A percentile compares a stretch with the other conserved stretches of the same genome.
Evolutionary conservation across 1,140 invertebrate genomes (phyloP).

Genomic region (Temnothorax nylanderi): DNA sequence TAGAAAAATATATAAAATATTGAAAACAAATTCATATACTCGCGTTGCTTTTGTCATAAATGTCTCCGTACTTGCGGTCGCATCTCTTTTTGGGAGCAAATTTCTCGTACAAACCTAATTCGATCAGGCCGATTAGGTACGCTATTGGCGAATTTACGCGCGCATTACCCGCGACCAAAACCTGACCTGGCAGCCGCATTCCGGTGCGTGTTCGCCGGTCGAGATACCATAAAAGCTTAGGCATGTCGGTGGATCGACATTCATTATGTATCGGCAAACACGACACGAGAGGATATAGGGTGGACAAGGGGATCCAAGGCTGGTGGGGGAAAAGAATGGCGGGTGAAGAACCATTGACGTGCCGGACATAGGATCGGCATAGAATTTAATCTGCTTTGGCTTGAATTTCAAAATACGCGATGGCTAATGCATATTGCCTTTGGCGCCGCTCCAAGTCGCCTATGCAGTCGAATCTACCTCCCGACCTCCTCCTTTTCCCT

Average conservation of each 20-base stretch:
- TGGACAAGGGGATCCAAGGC: neutral
- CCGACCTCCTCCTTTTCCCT: neutral
- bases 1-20: neutral
- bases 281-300: conserved; percentile 38
- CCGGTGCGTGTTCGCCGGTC: conserved; percentile 54
- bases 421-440: conserved; percentile 81
- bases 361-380: conserved; percentile 53
- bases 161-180: conserved; percentile 31
- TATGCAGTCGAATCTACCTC: conserved; percentile 66
- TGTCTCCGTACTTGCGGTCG: neutral
- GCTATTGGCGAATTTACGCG: conserved; percentile 39
- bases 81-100: neutral
- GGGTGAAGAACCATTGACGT: conserved; percentile 31
- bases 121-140: neutral
- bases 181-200: conserved; percentile 57
- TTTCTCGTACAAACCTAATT: conserved; percentile 10
- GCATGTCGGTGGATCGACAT: conserved; percentile 61
- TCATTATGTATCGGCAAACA: conserved; percentile 77
- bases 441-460: conserved; percentile 77
- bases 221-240: conserved; percentile 69
- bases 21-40: neutral
- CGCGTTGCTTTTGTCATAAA: neutral
- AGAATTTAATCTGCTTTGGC: conserved; percentile 76
- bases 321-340: conserved; percentile 34
- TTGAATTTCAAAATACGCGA: conserved; percentile 80